A percentile compares a stretch with the other conserved stretches of the same genome.
Conservation (phyloP, 30 jellyfish, hydroid and myxozoan genomes). For the Hydractinia echinata region DNA sequence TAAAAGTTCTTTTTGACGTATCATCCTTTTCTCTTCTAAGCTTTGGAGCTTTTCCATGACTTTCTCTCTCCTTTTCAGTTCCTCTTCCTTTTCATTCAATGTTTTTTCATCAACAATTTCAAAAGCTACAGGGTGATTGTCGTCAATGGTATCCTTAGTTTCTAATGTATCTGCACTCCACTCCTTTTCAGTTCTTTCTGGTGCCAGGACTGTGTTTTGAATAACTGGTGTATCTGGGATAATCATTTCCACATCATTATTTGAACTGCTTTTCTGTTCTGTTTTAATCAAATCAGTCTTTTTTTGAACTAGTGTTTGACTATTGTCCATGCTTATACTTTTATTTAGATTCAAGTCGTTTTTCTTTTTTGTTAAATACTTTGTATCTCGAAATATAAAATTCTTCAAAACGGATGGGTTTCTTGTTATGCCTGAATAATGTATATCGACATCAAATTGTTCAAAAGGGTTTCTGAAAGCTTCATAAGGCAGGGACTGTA, state of each 20-base stretch:
- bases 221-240: no score
- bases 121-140: slow-evolving; percentile 2
- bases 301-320: no score
- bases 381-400: no score
- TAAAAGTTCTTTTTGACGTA: slow-evolving; percentile 37
- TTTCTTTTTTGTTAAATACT: no score
- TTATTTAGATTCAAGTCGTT: no score
- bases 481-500: slow-evolving; percentile 45
- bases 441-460: slow-evolving; percentile 64
- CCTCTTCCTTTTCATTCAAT: slow-evolving; percentile 35
- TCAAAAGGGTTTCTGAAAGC: slow-evolving; percentile 71
- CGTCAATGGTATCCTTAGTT: background rate
- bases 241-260: no score
- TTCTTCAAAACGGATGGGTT: background rate
- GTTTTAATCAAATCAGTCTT: no score
- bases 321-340: no score
- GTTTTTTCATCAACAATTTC: slow-evolving; percentile 34
- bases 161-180: slow-evolving; percentile 11
- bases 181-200: slow-evolving; percentile 1
- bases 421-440: background rate
- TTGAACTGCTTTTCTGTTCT: no score
- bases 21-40: slow-evolving; percentile 48
- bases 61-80: slow-evolving; percentile 54
- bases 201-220: background rate
- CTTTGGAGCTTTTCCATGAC: slow-evolving; percentile 58